Evolutionary conservation across 1,140 invertebrate genomes (phyloP).

Genomic region (Dysdera silvatica): DNA sequence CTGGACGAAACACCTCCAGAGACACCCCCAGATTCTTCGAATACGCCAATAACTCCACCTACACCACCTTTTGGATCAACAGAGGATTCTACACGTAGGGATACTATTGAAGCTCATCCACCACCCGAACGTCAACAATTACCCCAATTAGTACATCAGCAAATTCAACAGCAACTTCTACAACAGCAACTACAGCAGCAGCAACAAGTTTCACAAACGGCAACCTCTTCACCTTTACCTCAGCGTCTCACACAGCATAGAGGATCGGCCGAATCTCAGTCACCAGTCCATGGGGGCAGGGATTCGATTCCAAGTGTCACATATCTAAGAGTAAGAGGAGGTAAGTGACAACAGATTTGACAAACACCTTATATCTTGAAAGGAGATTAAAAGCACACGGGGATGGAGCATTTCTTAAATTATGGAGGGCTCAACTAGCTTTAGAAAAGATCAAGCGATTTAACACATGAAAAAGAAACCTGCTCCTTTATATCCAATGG

Average conservation of each 20-base stretch:
- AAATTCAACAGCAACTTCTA: not conserved
- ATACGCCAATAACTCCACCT: conserved; percentile 11
- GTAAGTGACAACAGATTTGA: too few relatives aligned
- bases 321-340: conserved; percentile 35
- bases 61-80: conserved; percentile 15
- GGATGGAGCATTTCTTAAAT: too few relatives aligned
- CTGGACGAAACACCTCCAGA: conserved; percentile 29
- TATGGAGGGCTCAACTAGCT: too few relatives aligned
- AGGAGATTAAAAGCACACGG: too few relatives aligned
- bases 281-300: not conserved
- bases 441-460: too few relatives aligned
- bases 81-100: conserved; percentile 9
- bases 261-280: not conserved
- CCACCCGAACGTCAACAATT: too few relatives aligned
- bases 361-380: too few relatives aligned
- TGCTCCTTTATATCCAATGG: too few relatives aligned
- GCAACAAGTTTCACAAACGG: not conserved
- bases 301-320: conserved; percentile 35
- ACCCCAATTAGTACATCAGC: too few relatives aligned
- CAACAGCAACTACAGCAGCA: not conserved
- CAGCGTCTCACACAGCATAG: not conserved
- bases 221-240: not conserved
- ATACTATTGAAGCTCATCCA: too few relatives aligned
- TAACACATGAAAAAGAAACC: too few relatives aligned
- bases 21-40: conserved; percentile 24